phyloP scores from a whole-genome alignment of 2,888 invertebrate species.

The Eulithis testata region DNA sequence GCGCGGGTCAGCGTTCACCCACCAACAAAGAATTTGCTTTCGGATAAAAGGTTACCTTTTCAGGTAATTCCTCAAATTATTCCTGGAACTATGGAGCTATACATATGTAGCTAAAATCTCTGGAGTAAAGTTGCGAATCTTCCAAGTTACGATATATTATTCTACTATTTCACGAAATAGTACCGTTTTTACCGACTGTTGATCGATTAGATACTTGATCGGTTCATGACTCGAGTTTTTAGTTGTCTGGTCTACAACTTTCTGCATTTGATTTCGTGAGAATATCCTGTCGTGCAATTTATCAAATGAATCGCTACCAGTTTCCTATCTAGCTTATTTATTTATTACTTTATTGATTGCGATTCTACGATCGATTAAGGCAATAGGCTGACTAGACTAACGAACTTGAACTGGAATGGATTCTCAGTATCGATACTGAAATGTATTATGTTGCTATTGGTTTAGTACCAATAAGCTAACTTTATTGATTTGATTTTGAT shows the following conservation, averaged over 20 bases:
- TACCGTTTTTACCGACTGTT: constrained; percentile 41
- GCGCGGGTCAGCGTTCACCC: constrained; percentile 40
- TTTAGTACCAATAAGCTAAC: too few species aligned
- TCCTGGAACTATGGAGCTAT: constrained; percentile 12
- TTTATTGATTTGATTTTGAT: not conserved
- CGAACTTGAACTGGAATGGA: constrained; percentile 2
- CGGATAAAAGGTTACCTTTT: constrained; percentile 34
- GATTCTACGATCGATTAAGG: constrained; percentile 22
- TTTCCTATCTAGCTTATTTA: constrained; percentile 24
- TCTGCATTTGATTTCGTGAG: constrained; percentile 28
- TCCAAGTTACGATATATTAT: constrained; percentile 27
- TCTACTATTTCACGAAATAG: constrained; percentile 43
- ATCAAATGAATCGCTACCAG: constrained; percentile 25
- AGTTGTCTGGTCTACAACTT: constrained; percentile 18
- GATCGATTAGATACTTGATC: constrained; percentile 33
- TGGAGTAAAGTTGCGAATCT: constrained; percentile 26
- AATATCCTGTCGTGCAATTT: constrained; percentile 30
- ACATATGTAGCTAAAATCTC: constrained; percentile 18
- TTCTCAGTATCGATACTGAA: too few species aligned
- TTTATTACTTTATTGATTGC: constrained; percentile 26
- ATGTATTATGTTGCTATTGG: too few species aligned
- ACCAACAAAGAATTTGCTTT: constrained; percentile 43
- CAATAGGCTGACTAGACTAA: constrained; percentile 11
- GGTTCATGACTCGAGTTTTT: constrained; percentile 32
- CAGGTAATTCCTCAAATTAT: constrained; percentile 34